Evolutionary conservation across 2,113 vertebrate genomes (phyloP).

Genomic region (Malurus elegans): DNA sequence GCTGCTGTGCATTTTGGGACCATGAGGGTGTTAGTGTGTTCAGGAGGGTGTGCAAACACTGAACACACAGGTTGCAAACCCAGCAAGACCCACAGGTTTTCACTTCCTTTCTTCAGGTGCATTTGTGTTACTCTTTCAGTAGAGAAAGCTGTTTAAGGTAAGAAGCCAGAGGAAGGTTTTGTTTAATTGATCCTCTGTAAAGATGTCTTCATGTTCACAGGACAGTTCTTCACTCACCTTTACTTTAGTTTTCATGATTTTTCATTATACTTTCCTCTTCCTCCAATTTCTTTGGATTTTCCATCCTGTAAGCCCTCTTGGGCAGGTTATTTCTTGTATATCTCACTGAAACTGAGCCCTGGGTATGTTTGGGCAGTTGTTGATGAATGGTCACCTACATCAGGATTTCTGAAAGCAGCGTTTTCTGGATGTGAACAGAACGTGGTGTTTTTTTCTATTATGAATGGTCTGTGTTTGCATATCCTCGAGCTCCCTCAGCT

Average conservation of each 20-base stretch:
- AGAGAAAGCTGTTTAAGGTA: neutral
- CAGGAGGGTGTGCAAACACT: neutral
- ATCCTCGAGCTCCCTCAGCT: neutral
- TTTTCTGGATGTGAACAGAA: neutral
- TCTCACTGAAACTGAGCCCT: neutral
- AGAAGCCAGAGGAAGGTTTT: neutral
- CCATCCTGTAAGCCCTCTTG: neutral
- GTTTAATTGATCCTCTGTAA: neutral
- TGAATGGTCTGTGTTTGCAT: neutral
- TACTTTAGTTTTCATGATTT: neutral
- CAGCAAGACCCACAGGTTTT: neutral
- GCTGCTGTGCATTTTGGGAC: neutral
- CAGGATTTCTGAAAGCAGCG: neutral
- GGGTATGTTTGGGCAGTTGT: neutral
- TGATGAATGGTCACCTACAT: neutral
- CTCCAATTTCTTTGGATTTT: neutral
- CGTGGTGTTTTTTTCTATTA: neutral
- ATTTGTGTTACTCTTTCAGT: neutral
- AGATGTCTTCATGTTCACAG: neutral
- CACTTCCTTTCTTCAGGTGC: neutral
- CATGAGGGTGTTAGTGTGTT: neutral
- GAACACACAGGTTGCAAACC: neutral
- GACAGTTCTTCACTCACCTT: neutral
- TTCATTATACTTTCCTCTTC: neutral
- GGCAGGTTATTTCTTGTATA: neutral